A percentile compares a stretch with the other conserved stretches of the same genome.
phyloP scores from a whole-genome alignment of 2,888 invertebrate genomes.

The Catocala nupta region DNA sequence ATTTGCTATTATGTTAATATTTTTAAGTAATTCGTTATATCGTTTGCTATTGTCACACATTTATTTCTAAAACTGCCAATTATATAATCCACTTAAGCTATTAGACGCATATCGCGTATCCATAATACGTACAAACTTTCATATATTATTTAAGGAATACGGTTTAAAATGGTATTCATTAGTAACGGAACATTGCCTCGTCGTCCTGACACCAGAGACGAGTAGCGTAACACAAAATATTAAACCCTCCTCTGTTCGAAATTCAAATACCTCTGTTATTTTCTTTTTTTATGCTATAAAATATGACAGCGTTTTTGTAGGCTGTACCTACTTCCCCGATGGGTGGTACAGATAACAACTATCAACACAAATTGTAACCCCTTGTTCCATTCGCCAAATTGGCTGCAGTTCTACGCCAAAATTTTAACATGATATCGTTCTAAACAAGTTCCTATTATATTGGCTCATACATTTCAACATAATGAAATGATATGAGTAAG shows the following conservation, averaged over 20 bases:
- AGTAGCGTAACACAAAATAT: constrained; percentile 1
- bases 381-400: constrained; percentile 82
- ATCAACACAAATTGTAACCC: constrained; percentile 83
- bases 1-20: too few relatives aligned
- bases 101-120: constrained; percentile 8
- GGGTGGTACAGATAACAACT: constrained; percentile 79
- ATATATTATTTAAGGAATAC: constrained; percentile 10
- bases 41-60: constrained; percentile 6
- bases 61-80: constrained; percentile 11
- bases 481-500: not conserved
- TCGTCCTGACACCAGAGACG: constrained; percentile 3
- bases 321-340: constrained; percentile 73
- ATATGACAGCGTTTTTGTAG: constrained; percentile 59
- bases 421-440: constrained; percentile 76
- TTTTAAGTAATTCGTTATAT: not conserved
- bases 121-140: not conserved
- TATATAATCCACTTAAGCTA: constrained; percentile 12
- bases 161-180: constrained; percentile 15
- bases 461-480: constrained; percentile 43
- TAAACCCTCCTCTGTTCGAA: not conserved
- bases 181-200: constrained; percentile 18
- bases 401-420: constrained; percentile 81
- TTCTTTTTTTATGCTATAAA: not conserved
- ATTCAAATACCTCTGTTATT: not conserved
- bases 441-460: constrained; percentile 64